phyloP scores from a whole-genome alignment of 1,140 invertebrate genomes.

The Orius insidiosus region DNA sequence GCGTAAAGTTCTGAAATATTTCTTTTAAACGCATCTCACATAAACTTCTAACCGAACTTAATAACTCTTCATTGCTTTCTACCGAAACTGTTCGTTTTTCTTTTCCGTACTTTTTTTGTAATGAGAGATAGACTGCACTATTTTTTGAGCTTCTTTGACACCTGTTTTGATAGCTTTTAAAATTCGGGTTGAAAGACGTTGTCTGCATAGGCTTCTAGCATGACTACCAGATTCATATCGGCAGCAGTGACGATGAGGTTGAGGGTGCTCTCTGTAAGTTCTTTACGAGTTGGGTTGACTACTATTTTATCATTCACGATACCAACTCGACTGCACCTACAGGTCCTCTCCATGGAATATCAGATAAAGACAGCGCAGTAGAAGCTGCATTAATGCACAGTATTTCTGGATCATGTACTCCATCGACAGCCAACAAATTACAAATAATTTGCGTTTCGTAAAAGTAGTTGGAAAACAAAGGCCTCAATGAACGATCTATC shows the following conservation, averaged over 20 bases:
- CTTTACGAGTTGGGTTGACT: slow-evolving; percentile 12
- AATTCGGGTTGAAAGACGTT: slow-evolving; percentile 61
- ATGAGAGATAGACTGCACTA: slow-evolving; percentile 53
- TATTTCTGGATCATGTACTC: slow-evolving; percentile 9
- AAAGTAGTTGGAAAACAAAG: slow-evolving; percentile 18
- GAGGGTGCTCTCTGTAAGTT: slow-evolving; percentile 11
- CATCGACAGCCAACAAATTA: slow-evolving; percentile 9
- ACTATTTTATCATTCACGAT: slow-evolving; percentile 11
- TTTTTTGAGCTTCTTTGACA: slow-evolving; percentile 58
- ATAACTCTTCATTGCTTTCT: slow-evolving; percentile 26
- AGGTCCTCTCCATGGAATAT: slow-evolving; percentile 13
- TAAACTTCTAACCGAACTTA: slow-evolving; percentile 33
- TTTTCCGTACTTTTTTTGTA: slow-evolving; percentile 55
- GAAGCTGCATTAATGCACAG: slow-evolving; percentile 14
- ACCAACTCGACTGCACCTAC: slow-evolving; percentile 14
- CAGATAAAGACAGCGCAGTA: slow-evolving; percentile 13
- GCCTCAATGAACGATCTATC: slow-evolving; percentile 17
- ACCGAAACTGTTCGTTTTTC: slow-evolving; percentile 42
- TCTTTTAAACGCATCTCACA: slow-evolving; percentile 52
- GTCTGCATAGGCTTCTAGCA: slow-evolving; percentile 13
- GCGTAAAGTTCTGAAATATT: slow-evolving; percentile 50
- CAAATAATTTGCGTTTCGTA: slow-evolving; percentile 15
- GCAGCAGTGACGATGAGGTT: slow-evolving; percentile 11
- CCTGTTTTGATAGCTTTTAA: slow-evolving; percentile 73
- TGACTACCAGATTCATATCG: neutral